phyloP scores from a whole-genome alignment of 2,113 vertebrate genomes.

The Carollia perspicillata region DNA sequence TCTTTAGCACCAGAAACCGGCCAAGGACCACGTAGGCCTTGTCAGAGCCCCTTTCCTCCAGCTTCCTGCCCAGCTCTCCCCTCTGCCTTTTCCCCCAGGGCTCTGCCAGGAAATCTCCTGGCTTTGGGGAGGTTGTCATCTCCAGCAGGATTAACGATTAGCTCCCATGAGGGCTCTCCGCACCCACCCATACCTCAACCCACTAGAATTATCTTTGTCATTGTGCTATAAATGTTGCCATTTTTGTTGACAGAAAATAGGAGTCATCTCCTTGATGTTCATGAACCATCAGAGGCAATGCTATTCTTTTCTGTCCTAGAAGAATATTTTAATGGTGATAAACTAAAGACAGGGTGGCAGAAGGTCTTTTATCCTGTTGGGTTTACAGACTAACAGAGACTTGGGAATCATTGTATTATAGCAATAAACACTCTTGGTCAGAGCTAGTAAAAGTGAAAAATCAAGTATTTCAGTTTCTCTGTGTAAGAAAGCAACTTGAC shows the following conservation, averaged over 20 bases:
- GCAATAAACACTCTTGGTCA: background rate
- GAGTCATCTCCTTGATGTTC: background rate
- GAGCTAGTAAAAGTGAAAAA: slow-evolving; percentile 17
- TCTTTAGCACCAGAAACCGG: too few species aligned
- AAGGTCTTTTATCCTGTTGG: background rate
- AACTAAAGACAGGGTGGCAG: background rate
- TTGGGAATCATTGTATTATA: slow-evolving; percentile 15
- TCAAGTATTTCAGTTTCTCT: background rate
- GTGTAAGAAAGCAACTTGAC: background rate
- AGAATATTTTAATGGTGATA: background rate
- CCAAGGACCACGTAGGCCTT: too few species aligned
- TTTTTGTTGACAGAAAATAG: background rate
- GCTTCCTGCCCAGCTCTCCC: too few species aligned
- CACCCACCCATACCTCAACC: too few species aligned
- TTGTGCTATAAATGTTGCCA: background rate
- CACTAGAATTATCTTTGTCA: background rate
- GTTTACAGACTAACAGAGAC: slow-evolving; percentile 16
- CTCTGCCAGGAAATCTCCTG: too few species aligned
- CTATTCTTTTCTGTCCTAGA: background rate
- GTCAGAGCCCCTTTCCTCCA: too few species aligned
- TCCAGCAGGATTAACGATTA: too few species aligned
- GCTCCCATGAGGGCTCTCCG: too few species aligned
- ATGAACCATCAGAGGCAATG: background rate
- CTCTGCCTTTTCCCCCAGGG: too few species aligned
- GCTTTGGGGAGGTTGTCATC: too few species aligned